phyloP scores from a whole-genome alignment of 2,888 invertebrate species.

The Macrosiphum euphorbiae region DNA sequence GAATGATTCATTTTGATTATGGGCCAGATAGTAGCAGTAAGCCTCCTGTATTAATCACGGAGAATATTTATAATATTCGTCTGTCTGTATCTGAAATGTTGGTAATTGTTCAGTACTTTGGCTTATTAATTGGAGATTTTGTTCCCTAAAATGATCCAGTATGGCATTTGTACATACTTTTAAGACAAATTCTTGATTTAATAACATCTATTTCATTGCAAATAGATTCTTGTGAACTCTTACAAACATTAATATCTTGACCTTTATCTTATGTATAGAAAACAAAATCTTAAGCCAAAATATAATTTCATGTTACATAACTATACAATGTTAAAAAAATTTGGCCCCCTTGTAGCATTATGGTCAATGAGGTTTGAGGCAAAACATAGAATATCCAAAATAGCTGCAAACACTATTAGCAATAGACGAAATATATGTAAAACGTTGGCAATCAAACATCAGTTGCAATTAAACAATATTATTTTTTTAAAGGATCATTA shows the following conservation, averaged over 20 bases:
- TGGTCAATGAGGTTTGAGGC: conserved; percentile 62
- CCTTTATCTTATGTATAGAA: conserved; percentile 58
- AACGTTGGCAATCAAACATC: conserved; percentile 46
- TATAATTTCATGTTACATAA: conserved; percentile 66
- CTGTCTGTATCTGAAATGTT: conserved; percentile 67
- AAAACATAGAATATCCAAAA: conserved; percentile 54
- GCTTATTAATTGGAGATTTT: conserved; percentile 66
- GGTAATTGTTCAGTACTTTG: conserved; percentile 65
- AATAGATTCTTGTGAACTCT: conserved; percentile 57
- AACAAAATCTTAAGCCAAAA: conserved; percentile 66
- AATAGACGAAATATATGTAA: conserved; percentile 47
- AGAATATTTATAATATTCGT: conserved; percentile 62
- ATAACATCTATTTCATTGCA: conserved; percentile 64
- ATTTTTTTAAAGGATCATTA: conserved; percentile 3
- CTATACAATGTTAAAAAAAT: conserved; percentile 30
- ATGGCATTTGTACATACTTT: conserved; percentile 66
- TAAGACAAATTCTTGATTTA: conserved; percentile 66
- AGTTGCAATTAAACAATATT: conserved; percentile 29
- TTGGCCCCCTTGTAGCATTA: conserved; percentile 59
- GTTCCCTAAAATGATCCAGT: conserved; percentile 65
- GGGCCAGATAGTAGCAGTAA: conserved; percentile 66
- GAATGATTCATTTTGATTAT: conserved; percentile 66
- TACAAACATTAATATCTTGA: conserved; percentile 58
- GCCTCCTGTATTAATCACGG: conserved; percentile 66
- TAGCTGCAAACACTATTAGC: conserved; percentile 8